These are phyloP conservation scores for Actias luna DNA, from an alignment of 2,888 invertebrate species.

Conservation along the genomic window DNA sequence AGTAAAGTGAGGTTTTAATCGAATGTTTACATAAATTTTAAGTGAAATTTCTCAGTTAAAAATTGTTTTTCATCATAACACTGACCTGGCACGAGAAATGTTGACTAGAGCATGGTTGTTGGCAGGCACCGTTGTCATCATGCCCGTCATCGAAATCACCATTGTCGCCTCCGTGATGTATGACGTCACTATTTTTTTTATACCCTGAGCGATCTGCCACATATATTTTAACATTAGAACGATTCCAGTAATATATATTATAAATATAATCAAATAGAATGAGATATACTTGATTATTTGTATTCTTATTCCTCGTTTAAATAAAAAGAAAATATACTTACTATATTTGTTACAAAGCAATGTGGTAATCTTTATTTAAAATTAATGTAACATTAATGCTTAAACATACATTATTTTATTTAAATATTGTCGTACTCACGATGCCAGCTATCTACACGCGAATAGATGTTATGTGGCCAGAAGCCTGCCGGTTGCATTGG, in stretches of 20 bases:
- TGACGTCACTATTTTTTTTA: constrained; percentile 44
- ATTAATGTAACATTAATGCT: no score
- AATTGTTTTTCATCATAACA: background rate
- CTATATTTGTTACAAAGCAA: no score
- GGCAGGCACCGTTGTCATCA: constrained; percentile 57
- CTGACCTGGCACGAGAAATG: constrained; percentile 72
- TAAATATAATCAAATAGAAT: background rate
- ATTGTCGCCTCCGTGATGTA: constrained; percentile 30
- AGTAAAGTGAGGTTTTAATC: no score
- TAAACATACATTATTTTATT: no score
- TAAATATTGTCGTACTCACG: constrained; percentile 55
- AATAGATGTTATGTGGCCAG: constrained; percentile 61
- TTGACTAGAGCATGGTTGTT: constrained; percentile 54
- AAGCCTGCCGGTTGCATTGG: constrained; percentile 57
- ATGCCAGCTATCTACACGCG: constrained; percentile 63
- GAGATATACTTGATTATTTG: background rate
- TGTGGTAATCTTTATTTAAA: no score
- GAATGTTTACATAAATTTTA: no score
- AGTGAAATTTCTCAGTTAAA: background rate
- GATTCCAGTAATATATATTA: background rate
- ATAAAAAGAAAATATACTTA: background rate
- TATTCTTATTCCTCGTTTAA: background rate
- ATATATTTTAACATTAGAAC: constrained; percentile 1
- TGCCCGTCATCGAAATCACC: constrained; percentile 61
- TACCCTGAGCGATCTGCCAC: constrained; percentile 44